phyloP scores from a whole-genome alignment of 2,888 invertebrate species.

The Ormyrus rosae region DNA sequence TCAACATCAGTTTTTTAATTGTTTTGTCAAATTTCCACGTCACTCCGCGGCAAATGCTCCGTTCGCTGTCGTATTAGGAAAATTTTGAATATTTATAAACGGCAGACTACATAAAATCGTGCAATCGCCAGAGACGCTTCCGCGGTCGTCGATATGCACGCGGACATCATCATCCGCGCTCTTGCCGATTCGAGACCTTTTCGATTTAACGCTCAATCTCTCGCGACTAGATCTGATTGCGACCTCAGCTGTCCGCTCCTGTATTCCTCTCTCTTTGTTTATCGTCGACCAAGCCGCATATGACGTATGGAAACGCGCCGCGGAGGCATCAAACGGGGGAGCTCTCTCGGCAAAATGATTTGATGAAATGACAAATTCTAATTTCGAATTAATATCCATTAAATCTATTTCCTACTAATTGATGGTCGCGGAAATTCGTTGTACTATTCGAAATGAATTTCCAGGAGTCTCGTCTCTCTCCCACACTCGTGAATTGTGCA shows the following conservation, averaged over 20 bases:
- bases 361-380: slow-evolving; percentile 32
- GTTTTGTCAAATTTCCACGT: too few species aligned
- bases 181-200: background rate
- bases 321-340: slow-evolving; percentile 1
- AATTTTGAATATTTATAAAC: slow-evolving; percentile 37
- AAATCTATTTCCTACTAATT: background rate
- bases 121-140: too few species aligned
- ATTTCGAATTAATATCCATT: slow-evolving; percentile 37
- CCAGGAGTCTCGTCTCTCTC: background rate
- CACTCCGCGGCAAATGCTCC: background rate
- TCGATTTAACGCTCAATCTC: slow-evolving; percentile 47
- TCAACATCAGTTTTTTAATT: too few species aligned
- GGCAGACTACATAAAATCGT: too few species aligned
- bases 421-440: background rate
- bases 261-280: background rate
- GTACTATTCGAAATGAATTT: background rate
- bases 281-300: background rate
- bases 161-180: too few species aligned
- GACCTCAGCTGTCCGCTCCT: background rate
- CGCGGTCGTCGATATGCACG: background rate
- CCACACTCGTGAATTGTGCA: background rate
- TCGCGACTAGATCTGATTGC: slow-evolving; percentile 7
- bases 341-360: slow-evolving; percentile 3
- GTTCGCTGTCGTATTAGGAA: too few species aligned
- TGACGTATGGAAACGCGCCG: background rate